These are phyloP conservation scores for Ammodramus savannarum DNA, from an alignment of 2,113 vertebrate genomes.

Conservation along the genomic window DNA sequence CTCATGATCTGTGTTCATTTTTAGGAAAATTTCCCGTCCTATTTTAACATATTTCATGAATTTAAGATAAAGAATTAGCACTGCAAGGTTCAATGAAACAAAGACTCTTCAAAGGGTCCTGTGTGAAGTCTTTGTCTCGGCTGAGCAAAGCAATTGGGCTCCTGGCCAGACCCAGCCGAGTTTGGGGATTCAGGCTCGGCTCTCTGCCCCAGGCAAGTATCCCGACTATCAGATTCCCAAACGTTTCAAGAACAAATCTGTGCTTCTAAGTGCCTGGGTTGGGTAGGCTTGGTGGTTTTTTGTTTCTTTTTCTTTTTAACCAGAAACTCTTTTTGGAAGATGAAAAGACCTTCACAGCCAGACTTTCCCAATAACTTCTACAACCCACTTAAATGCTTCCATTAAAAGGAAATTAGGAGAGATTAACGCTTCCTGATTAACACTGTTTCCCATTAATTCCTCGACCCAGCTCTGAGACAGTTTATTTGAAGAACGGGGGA, in stretches of 20 bases:
- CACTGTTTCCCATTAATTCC: neutral
- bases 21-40: neutral
- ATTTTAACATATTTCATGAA: neutral
- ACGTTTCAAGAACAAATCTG: neutral
- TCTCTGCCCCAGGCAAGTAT: neutral
- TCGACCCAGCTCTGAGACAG: neutral
- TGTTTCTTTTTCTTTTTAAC: neutral
- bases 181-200: neutral
- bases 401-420: neutral
- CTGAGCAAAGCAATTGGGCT: slow-evolving; percentile 33
- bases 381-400: neutral
- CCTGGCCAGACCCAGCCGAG: neutral
- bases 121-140: slow-evolving; percentile 1
- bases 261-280: neutral
- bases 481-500: neutral
- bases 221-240: neutral
- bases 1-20: neutral
- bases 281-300: neutral
- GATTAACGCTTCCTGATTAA: slow-evolving; percentile 11
- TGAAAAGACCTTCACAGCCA: neutral
- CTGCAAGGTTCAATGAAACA: neutral
- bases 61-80: slow-evolving; percentile 4
- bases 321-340: neutral
- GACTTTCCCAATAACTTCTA: neutral
- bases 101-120: slow-evolving; percentile 33